Evolutionary conservation across 2,113 vertebrate species (phyloP), one percentile per base, ranked within the genome.

Genomic region (Pluvialis apricaria): DNA sequence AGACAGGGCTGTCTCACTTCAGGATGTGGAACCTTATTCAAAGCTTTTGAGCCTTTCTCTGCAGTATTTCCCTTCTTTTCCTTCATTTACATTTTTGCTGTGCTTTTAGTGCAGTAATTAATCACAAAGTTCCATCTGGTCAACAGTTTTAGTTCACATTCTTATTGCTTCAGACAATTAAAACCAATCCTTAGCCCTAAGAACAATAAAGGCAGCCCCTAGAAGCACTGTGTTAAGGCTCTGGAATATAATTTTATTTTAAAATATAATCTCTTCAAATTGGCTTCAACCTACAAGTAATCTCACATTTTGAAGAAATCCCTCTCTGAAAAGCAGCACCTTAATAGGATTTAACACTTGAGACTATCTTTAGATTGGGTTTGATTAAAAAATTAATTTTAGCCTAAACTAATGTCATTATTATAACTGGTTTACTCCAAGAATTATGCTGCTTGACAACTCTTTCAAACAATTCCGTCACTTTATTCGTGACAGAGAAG

Each of bases 81-180:
- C 47, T 86, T 90, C 54, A 80, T 86, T 86, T 93, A 64, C 34
- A 87, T 91, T 96, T 93, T 78, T 96, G 45, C n/a, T 76, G 25
- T 68, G 26, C 47, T 82, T 91, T 80, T 69, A 82, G 52, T 57
- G n/a, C 66, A 44, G 68, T 19, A 82, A 90, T 97, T 97, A 97
- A 97, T 94, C 93, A 96, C 62, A 65, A 97, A 95, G 88, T 97
- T 97, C 94, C 96, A 97, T 88, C 84, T 97, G 93, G 92, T 92
- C 82, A 97, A 95, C 61, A 75, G 89, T 95, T 97, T 97, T 83
- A 95, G 94, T 96, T 97, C 44, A 68, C 91, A 97, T 86, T 57
- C 73, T 97, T 92, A 88, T 92, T 84, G 71, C 79, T 97, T 96
- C 57, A 70, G 61, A 97, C 88, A 95, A 97, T 96, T 97, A 96